Evolutionary conservation across 1,140 invertebrate genomes (phyloP).

Genomic region (Glomeris maerens): DNA sequence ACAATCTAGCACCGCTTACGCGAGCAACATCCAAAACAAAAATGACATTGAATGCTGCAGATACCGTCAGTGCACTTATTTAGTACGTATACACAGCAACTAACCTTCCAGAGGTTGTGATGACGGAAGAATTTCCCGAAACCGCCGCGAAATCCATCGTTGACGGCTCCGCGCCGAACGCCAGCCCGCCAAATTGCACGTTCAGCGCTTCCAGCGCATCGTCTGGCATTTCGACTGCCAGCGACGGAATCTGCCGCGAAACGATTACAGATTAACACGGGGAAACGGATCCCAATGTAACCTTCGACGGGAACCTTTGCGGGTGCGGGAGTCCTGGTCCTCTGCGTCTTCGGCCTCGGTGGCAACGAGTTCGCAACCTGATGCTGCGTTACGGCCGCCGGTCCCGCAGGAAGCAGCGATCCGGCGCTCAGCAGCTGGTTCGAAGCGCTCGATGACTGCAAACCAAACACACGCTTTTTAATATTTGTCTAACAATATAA

Average conservation of each 20-base stretch:
- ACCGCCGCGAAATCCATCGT: conserved; percentile 20
- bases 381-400: conserved; percentile 13
- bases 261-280: too few relatives aligned
- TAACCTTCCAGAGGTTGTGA: conserved; percentile 1
- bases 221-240: conserved; percentile 88
- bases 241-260: conserved; percentile 73
- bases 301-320: too few relatives aligned
- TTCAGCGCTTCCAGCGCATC: conserved; percentile 67
- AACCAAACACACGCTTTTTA: too few relatives aligned
- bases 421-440: conserved; percentile 26
- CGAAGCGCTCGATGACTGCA: too few relatives aligned
- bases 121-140: conserved; percentile 8
- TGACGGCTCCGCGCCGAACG: conserved; percentile 53
- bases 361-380: conserved; percentile 20
- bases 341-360: conserved; percentile 47
- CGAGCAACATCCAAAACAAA: too few relatives aligned
- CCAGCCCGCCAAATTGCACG: conserved; percentile 84
- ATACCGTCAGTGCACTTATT: background rate
- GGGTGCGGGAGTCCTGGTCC: conserved; percentile 71
- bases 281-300: too few relatives aligned
- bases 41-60: too few relatives aligned
- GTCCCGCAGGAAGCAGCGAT: conserved; percentile 22
- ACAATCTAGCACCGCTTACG: too few relatives aligned
- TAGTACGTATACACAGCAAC: background rate
- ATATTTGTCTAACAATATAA: too few relatives aligned